Conservation (phyloP, 2,797 vertebrate species). For the Halcyon leucocephala region DNA sequence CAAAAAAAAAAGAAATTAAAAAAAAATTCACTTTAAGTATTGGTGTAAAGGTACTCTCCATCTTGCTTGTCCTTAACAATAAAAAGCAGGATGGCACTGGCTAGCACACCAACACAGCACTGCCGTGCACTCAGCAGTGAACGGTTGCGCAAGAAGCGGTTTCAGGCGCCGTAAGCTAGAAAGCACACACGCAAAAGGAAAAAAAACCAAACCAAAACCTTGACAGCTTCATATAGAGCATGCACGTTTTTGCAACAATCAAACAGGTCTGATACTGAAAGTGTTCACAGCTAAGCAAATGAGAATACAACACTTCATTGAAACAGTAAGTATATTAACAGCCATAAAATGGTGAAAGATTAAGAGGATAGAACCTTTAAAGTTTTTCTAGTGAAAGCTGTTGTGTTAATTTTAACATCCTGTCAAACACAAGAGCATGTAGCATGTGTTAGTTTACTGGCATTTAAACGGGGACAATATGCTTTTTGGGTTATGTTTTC, state of each 20-base stretch:
- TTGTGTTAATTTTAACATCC: conserved; percentile 65
- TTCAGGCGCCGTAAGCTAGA: not conserved
- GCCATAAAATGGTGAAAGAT: conserved; percentile 30
- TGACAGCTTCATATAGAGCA: conserved; percentile 38
- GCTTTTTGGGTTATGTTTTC: conserved; percentile 64
- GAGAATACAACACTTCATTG: conserved; percentile 28
- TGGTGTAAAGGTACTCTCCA: not conserved
- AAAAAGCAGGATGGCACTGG: conserved; percentile 29
- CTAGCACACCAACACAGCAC: conserved; percentile 8
- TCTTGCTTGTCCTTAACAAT: not conserved
- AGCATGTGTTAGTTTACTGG: conserved; percentile 66
- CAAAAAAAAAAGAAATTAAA: not conserved
- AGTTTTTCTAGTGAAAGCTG: conserved; percentile 64
- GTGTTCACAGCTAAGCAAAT: conserved; percentile 62
- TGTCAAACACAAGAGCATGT: conserved; percentile 54
- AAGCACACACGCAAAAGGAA: conserved; percentile 25
- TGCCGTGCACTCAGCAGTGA: conserved; percentile 31
- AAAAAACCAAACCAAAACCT: not conserved
- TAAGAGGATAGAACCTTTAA: conserved; percentile 39
- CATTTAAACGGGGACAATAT: conserved; percentile 55
- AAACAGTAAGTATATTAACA: conserved; percentile 52
- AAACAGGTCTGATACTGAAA: not conserved
- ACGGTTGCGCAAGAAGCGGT: not conserved
- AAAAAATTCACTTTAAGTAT: not conserved
- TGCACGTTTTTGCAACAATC: conserved; percentile 44